These are phyloP conservation scores for Drosophila littoralis DNA, from an alignment of 1,140 invertebrate species.

Conservation along the genomic window DNA sequence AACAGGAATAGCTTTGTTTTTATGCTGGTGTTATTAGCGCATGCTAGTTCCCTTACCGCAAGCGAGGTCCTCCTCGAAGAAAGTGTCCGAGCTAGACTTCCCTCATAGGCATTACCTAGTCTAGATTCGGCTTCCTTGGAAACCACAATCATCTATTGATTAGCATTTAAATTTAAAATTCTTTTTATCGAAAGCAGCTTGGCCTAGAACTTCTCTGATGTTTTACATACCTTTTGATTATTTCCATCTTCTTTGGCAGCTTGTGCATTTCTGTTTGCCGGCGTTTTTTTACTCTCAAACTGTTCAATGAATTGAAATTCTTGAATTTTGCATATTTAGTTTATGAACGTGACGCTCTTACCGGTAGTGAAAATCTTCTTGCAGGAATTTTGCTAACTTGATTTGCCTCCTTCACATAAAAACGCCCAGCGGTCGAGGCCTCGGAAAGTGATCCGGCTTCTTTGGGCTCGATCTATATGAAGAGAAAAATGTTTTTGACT, in stretches of 20 bases:
- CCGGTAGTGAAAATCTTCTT: not conserved
- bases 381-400: not conserved
- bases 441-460: no score
- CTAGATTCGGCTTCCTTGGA: no score
- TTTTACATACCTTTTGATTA: not conserved
- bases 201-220: not conserved
- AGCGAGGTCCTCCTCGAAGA: not conserved
- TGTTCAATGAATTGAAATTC: not conserved
- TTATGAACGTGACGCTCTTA: not conserved
- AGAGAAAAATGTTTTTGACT: no score
- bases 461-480: no score
- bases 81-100: not conserved
- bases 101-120: not conserved
- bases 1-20: not conserved
- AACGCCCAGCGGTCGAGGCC: no score
- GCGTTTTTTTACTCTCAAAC: not conserved
- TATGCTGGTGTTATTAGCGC: no score
- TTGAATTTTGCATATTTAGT: not conserved
- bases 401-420: not conserved
- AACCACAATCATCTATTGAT: no score
- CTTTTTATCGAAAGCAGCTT: no score
- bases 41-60: not conserved
- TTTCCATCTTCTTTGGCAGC: not conserved
- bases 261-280: not conserved
- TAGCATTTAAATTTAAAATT: no score